Evolutionary conservation across 1,140 invertebrate genomes (phyloP).

Genomic region (Theocolax elegans): DNA sequence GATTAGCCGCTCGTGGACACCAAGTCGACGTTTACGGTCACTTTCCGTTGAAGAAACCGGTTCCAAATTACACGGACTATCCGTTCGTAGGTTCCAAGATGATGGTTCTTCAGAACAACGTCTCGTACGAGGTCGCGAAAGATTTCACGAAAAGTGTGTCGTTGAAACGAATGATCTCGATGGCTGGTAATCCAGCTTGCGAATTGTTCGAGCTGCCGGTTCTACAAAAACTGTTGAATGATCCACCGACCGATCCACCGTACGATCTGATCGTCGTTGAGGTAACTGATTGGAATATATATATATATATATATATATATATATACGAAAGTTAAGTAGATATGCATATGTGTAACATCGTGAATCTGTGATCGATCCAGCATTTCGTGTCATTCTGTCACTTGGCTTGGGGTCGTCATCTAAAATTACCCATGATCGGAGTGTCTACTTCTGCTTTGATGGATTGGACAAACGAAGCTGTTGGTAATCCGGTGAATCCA

Average conservation of each 20-base stretch:
- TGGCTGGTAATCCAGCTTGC: slow-evolving; percentile 41
- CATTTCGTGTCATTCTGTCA: slow-evolving; percentile 61
- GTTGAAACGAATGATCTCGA: neutral
- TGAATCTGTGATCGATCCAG: slow-evolving; percentile 31
- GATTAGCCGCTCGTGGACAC: slow-evolving; percentile 62
- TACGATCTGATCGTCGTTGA: slow-evolving; percentile 47
- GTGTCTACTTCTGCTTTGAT: slow-evolving; percentile 64
- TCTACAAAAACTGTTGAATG: slow-evolving; percentile 35
- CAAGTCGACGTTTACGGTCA: slow-evolving; percentile 60
- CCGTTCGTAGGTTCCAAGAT: slow-evolving; percentile 45
- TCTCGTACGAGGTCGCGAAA: slow-evolving; percentile 33
- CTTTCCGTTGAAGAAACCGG: slow-evolving; percentile 56
- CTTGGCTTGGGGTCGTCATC: slow-evolving; percentile 68
- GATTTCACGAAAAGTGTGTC: slow-evolving; percentile 15
- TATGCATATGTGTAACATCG: neutral
- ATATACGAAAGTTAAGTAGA: neutral
- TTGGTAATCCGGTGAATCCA: slow-evolving; percentile 71
- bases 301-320: neutral
- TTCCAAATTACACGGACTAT: slow-evolving; percentile 56
- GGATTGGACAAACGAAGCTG: slow-evolving; percentile 70
- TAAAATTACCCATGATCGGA: slow-evolving; percentile 71
- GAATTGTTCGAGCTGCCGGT: slow-evolving; percentile 43
- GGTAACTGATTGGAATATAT: slow-evolving; percentile 28
- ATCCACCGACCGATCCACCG: slow-evolving; percentile 42
- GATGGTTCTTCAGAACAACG: slow-evolving; percentile 41